Evolutionary conservation across 2,113 vertebrate genomes (phyloP).

Genomic region (Podilymbus podiceps): DNA sequence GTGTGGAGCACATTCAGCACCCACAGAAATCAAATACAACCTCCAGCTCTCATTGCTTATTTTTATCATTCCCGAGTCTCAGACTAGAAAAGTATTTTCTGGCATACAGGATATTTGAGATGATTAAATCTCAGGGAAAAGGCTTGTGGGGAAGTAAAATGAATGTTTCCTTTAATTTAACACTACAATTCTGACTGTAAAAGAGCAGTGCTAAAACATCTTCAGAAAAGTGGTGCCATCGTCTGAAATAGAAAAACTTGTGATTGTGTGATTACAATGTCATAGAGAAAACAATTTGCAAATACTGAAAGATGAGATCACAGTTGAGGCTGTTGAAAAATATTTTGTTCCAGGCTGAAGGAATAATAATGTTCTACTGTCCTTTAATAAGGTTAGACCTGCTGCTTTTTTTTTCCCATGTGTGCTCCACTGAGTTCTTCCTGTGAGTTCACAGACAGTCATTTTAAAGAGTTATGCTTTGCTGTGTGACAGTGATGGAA

Average conservation of each 20-base stretch:
- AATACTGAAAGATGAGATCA: not conserved
- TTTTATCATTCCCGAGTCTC: not conserved
- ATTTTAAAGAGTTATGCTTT: not conserved
- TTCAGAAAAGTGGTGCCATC: not conserved
- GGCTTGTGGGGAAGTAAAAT: not conserved
- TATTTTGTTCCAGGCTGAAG: not conserved
- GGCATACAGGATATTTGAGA: not conserved
- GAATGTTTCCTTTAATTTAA: not conserved
- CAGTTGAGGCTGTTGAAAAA: not conserved
- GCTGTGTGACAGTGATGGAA: not conserved
- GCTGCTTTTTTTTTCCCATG: not conserved
- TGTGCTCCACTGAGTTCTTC: not conserved
- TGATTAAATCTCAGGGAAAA: not conserved
- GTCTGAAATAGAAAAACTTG: not conserved
- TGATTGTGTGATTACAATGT: not conserved
- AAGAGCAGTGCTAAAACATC: not conserved
- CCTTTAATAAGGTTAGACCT: not conserved
- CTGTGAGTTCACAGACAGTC: not conserved
- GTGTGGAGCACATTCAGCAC: fast-evolving
- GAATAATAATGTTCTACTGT: not conserved
- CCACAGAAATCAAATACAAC: not conserved
- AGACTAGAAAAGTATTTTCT: not conserved
- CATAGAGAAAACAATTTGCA: not conserved
- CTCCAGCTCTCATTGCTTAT: not conserved
- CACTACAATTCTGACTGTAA: not conserved